Evolutionary conservation across 2,113 vertebrate genomes (phyloP).

Genomic region (Cygnus atratus): DNA sequence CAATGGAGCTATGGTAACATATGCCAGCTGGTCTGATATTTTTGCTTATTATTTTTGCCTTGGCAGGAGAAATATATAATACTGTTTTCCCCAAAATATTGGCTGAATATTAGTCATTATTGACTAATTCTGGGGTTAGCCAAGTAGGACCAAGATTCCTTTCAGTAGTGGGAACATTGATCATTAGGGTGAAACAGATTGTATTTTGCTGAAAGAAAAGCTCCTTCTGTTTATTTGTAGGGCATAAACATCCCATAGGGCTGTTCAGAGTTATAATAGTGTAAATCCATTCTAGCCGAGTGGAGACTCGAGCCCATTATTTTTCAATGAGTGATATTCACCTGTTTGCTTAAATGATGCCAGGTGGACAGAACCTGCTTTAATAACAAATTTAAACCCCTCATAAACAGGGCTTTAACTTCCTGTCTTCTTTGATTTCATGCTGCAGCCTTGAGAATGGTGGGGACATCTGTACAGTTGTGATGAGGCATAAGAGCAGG

Average conservation of each 20-base stretch:
- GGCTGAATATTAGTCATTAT: conserved; percentile 8
- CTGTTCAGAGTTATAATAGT: not conserved
- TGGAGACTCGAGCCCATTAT: not conserved
- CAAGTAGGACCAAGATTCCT: conserved; percentile 17
- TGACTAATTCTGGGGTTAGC: conserved; percentile 27
- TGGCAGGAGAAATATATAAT: conserved; percentile 1
- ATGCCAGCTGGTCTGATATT: conserved; percentile 34
- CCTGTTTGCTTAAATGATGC: conserved; percentile 46
- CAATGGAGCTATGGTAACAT: conserved; percentile 5
- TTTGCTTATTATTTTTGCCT: conserved; percentile 38
- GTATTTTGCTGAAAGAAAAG: conserved; percentile 50
- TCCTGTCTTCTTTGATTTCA: not conserved
- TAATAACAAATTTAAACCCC: conserved; percentile 34
- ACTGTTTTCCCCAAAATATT: conserved; percentile 22
- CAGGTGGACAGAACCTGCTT: conserved; percentile 37
- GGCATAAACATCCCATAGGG: not conserved
- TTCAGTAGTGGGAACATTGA: not conserved
- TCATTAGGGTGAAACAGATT: conserved; percentile 34
- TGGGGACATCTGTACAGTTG: not conserved
- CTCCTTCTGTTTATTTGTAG: conserved; percentile 41
- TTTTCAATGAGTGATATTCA: conserved; percentile 32
- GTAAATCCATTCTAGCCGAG: conserved; percentile 21
- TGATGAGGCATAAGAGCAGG: not conserved
- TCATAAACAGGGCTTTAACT: conserved; percentile 46
- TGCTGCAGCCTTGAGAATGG: not conserved